Evolutionary conservation across 1,140 invertebrate genomes (phyloP).

Genomic region (Drosophila arizonae): DNA sequence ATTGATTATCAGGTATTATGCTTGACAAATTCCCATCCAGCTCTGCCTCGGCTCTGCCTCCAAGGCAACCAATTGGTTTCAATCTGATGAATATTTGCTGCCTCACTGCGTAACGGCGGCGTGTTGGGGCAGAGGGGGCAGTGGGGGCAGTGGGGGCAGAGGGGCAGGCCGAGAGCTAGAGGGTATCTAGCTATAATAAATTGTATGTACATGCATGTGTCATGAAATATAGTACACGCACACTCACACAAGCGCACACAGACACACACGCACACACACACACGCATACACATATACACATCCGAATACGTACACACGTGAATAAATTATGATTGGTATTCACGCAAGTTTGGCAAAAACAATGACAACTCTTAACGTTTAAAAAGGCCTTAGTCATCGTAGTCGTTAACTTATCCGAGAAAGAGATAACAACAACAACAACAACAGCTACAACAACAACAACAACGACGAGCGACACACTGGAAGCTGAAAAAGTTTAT

Average conservation of each 20-base stretch:
- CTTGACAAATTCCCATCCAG: slow-evolving; percentile 48
- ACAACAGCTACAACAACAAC: slow-evolving; percentile 17
- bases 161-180: not conserved
- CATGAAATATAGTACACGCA: slow-evolving; percentile 13
- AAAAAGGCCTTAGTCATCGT: slow-evolving; percentile 75
- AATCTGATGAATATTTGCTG: slow-evolving; percentile 36
- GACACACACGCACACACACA: not conserved
- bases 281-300: not conserved
- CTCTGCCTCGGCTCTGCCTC: not conserved
- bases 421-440: slow-evolving; percentile 24
- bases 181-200: slow-evolving; percentile 15
- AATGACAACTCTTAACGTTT: slow-evolving; percentile 77
- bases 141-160: not conserved
- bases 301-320: slow-evolving; percentile 24
- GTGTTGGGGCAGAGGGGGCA: not conserved
- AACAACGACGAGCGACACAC: slow-evolving; percentile 11
- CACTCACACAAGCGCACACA: not conserved
- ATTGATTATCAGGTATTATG: slow-evolving; percentile 75
- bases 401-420: slow-evolving; percentile 42
- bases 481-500: slow-evolving; percentile 63
- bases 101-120: slow-evolving; percentile 11
- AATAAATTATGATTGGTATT: slow-evolving; percentile 68
- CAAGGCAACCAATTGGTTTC: slow-evolving; percentile 32
- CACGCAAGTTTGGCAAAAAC: slow-evolving; percentile 69
- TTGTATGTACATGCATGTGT: slow-evolving; percentile 20